Base-by-base conservation (phyloP, 2,113 vertebrate species). In the Entelurus aequoreus region DNA sequence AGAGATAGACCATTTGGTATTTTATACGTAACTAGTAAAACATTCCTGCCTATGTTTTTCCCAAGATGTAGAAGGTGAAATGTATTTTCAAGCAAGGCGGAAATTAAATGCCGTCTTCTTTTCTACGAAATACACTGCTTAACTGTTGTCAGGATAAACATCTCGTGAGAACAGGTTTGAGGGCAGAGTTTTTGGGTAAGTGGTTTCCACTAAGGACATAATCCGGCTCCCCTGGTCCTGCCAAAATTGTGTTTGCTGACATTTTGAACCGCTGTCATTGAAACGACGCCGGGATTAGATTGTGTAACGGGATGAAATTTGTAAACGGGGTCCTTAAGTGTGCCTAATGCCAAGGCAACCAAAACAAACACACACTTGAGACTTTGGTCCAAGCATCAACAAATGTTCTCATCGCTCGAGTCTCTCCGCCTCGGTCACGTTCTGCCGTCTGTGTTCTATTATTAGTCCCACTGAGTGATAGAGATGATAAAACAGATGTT, bases 401-500 rank as follows among this genome's bases (percentile, higher is more conserved):
- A 63, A 28, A 28, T 28, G 28, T 28, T 66, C 46, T 19, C 75
- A 66, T 68, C 63, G 78, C 54, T 36, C 10, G 68, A 54, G 78
- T 66, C 72, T 74, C 65, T 63, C 68, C 60, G 68, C 73, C 61
- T 72, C 59, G 58, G 54, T 63, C 66, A 62, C 68, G 64, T 74
- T 63, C 72, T 54, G 62, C 62, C 78, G 77, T 68, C 64, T 81
- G 40, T 67, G 61, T 67, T 70, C 84, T 83, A 82, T 86, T 79
- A 83, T 80, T 86, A 85, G 79, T 54, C 65, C 50, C 64, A 74
- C 75, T 66, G 58, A 75, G 59, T 87, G 84, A 87, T 79, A 79
- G 76, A 82, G 80, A 83, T 81, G 75, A 88, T 85, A 81, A 84
- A 88, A 84, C 77, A 85, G 82, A 86, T 74, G 77, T 85, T 76